Base-by-base conservation (phyloP, 2,888 invertebrate species). In the Campoletis raptor region DNA sequence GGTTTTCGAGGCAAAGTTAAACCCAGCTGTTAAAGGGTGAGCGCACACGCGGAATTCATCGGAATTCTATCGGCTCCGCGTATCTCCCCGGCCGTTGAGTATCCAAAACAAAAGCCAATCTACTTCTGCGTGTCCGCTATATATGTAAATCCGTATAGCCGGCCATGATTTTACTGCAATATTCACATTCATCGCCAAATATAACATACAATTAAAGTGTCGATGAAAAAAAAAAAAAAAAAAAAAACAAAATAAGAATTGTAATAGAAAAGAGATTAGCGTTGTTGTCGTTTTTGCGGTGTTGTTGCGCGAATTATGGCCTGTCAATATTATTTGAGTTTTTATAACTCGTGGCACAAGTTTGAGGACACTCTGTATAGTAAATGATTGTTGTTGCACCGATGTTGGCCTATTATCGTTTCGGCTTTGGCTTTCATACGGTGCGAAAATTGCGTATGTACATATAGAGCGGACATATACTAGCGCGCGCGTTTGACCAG, bases 1-100 rank as follows among this genome's bases (percentile, higher is more conserved):
- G 85, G 61, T 48, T 76, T 84, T 82, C 78, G 72, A 83, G 77
- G 85, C 83, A 85, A 88, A 87, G 86, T 84, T 81, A 83, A 76
- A 67, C 48, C 45, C 73, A 40, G 54, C 30, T 37, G 80, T 61
- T 21, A 40, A 67, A 80, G 36, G 64, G 37, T 5, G 52, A 45
- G 45, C 3, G 48, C 42, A 12, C 37, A 42, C 9, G 54, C 12
- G 69, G n/a, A 76, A 24, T 72, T 66, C 66, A 83, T 83, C 67
- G 73, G 78, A 81, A 83, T 83, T 86, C 81, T 70, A 66, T 81
- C 37, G 73, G 73, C 81, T 77, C 81, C 81, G 81, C 81, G 40
- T 83, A 72, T 77, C 83, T 36, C 24, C 37, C 45, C 61, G 21
- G 6, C 69, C 24, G n/a, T 40, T 36, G 67, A n/a, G 24, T 73